phyloP scores from a whole-genome alignment of 1,140 invertebrate species.

The Homalodisca vitripennis region DNA sequence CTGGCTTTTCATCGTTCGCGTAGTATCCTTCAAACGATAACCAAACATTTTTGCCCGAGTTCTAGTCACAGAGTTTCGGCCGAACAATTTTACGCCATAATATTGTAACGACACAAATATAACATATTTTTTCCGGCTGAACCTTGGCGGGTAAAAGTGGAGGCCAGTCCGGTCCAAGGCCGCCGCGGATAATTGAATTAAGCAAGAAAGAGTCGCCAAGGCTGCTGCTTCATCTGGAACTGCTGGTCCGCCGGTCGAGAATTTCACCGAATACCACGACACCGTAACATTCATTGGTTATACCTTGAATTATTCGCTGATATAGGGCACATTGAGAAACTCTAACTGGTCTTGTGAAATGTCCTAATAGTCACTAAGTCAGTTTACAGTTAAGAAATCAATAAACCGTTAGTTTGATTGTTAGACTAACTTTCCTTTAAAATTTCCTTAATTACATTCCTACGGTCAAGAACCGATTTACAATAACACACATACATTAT shows the following conservation, averaged over 20 bases:
- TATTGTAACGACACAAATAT: slow-evolving; percentile 16
- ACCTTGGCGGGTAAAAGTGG: slow-evolving; percentile 24
- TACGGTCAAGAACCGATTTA: too few species aligned
- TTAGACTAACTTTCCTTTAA: too few species aligned
- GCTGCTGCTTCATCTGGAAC: slow-evolving; percentile 1
- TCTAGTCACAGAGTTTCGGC: too few species aligned
- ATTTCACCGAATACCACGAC: background rate
- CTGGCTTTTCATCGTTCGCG: too few species aligned
- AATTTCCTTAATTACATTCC: too few species aligned
- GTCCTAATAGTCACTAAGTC: too few species aligned
- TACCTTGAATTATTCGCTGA: background rate
- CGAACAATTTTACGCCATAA: slow-evolving; percentile 9
- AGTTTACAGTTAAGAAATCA: too few species aligned
- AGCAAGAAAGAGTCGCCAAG: slow-evolving; percentile 24
- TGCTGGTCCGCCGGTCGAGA: background rate
- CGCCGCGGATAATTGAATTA: slow-evolving; percentile 25
- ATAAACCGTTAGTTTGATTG: too few species aligned
- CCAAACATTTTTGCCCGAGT: too few species aligned
- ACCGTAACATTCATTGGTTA: slow-evolving; percentile 13
- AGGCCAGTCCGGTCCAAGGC: slow-evolving; percentile 6
- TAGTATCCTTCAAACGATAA: too few species aligned
- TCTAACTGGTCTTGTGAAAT: too few species aligned
- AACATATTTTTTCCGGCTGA: slow-evolving; percentile 23
- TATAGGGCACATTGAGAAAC: slow-evolving; percentile 12
- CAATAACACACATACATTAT: too few species aligned